These are phyloP conservation scores for Epinotia brunnichana DNA, from an alignment of 2,888 invertebrate species.

Conservation along the genomic window DNA sequence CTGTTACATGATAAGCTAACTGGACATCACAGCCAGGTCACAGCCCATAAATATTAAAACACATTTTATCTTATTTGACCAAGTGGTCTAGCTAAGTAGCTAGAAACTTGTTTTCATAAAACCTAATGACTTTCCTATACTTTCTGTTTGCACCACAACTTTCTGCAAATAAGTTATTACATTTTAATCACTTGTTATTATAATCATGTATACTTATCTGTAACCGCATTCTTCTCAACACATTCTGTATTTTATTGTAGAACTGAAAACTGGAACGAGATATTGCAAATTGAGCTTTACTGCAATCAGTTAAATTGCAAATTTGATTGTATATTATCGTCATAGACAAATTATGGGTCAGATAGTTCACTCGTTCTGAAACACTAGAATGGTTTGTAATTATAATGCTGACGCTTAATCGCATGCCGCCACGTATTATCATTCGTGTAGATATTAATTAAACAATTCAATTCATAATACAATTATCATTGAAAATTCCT, in stretches of 20 bases:
- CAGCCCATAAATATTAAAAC: not conserved
- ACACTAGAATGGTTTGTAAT: too few relatives aligned
- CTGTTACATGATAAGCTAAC: too few relatives aligned
- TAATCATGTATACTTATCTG: constrained; percentile 25
- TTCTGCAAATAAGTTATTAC: constrained; percentile 35
- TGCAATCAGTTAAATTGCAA: not conserved
- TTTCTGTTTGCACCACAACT: constrained; percentile 27
- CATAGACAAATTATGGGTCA: constrained; percentile 8
- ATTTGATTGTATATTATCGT: not conserved
- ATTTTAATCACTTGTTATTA: constrained; percentile 36
- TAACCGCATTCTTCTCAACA: constrained; percentile 34
- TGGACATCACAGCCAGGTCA: too few relatives aligned
- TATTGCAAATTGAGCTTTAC: constrained; percentile 6
- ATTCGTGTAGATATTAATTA: too few relatives aligned
- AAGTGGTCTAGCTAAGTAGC: too few relatives aligned
- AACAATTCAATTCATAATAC: too few relatives aligned
- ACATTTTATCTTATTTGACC: not conserved
- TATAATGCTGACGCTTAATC: too few relatives aligned
- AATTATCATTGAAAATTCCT: too few relatives aligned
- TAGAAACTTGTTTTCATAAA: constrained; percentile 29
- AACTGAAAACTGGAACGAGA: not conserved
- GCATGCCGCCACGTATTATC: too few relatives aligned
- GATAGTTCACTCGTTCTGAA: constrained; percentile 15
- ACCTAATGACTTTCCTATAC: constrained; percentile 36
- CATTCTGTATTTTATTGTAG: constrained; percentile 29